A percentile compares a stretch with the other conserved stretches of the same genome.
Conservation (phyloP, 2,797 vertebrate species). For the Okamejei kenojei region DNA sequence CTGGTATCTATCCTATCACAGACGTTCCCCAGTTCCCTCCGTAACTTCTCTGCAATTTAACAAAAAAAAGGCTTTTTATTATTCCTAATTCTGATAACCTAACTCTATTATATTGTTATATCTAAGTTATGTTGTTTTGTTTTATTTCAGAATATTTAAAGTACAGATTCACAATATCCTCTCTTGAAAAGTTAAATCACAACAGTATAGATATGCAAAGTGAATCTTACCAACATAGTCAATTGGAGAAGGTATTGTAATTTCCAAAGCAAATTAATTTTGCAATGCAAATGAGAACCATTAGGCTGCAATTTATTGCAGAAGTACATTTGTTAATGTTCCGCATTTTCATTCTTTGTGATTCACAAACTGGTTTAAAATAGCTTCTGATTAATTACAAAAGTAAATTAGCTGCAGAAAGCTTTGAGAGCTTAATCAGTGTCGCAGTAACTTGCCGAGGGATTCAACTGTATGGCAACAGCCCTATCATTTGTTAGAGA, state of each 20-base stretch:
- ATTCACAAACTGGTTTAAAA: constrained; percentile 32
- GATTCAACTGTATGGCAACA: neutral
- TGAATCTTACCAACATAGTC: neutral
- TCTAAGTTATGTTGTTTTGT: no score
- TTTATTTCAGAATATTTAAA: neutral
- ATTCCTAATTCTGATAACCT: no score
- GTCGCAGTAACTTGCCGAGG: neutral
- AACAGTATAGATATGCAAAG: neutral
- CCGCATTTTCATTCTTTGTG: neutral
- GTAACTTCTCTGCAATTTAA: no score
- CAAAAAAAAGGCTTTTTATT: no score
- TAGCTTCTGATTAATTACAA: constrained; percentile 24
- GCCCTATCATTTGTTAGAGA: neutral
- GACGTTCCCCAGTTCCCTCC: no score
- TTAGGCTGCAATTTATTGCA: neutral
- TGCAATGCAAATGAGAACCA: neutral
- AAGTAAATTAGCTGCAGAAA: constrained; percentile 24
- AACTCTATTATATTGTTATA: no score
- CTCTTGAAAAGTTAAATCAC: neutral
- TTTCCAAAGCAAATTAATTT: neutral
- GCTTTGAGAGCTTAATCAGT: constrained; percentile 19
- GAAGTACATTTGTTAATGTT: neutral
- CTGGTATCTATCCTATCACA: no score
- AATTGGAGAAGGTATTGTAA: neutral
- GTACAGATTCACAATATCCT: neutral